Conservation (phyloP, 2,888 invertebrate genomes). For the Iselma pallidipennis region DNA sequence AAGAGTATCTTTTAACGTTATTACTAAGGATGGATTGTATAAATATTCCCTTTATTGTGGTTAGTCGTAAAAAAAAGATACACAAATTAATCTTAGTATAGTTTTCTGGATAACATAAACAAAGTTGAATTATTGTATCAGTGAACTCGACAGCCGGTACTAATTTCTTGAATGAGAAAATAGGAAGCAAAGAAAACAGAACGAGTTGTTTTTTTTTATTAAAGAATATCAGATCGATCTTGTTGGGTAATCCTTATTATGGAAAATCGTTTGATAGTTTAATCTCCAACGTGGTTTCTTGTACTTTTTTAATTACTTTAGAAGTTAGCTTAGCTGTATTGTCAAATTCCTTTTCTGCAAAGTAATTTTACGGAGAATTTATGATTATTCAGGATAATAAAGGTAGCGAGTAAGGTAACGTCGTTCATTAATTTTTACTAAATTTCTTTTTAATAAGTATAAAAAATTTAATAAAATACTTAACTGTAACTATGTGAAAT, state of each 20-base stretch:
- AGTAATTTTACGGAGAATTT: constrained; percentile 10
- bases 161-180: not conserved
- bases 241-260: not conserved
- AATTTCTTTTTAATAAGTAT: too few relatives aligned
- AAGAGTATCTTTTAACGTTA: constrained; percentile 26
- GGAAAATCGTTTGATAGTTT: not conserved
- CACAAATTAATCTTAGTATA: constrained; percentile 28
- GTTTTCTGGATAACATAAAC: constrained; percentile 13
- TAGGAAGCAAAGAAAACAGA: not conserved
- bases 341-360: constrained; percentile 3
- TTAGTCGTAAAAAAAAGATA: constrained; percentile 16
- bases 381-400: constrained; percentile 4
- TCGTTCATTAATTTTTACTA: too few relatives aligned
- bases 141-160: too few relatives aligned
- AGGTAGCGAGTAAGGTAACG: constrained; percentile 2
- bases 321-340: not conserved
- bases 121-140: constrained; percentile 8
- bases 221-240: not conserved
- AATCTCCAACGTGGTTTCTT: not conserved
- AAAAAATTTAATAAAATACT: too few relatives aligned
- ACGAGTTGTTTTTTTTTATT: not conserved
- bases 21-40: constrained; percentile 18
- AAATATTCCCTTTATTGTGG: constrained; percentile 27
- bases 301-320: constrained; percentile 11
- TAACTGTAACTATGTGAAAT: too few relatives aligned